Base-by-base conservation (phyloP, 2,888 invertebrate genomes). In the Ornithoptera alexandrae region DNA sequence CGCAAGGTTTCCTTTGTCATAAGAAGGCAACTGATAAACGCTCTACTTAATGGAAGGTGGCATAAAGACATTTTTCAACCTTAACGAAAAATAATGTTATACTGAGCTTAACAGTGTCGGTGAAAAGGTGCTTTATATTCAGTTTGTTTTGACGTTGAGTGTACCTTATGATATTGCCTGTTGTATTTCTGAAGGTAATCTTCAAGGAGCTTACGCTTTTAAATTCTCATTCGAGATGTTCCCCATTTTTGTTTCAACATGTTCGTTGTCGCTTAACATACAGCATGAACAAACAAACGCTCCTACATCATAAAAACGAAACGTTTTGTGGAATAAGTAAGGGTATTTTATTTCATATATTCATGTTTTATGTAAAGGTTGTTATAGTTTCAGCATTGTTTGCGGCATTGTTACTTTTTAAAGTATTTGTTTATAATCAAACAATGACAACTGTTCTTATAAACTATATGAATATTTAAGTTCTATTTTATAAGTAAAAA, bases 101-200 rank as follows among this genome's bases (percentile, higher is more conserved):
- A 67, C 67, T 62, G 67, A 67, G 70, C 70, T 71, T 71, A 71
- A 68, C 65, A 65, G 57, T 67, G 65, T 71, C 65, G 70, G 70
- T 71, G 70, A 67, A 71, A 71, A 71, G 65, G 70, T 71, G 64
- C 62, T 71, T 67, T 71, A 71, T 68, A 71, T 71, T 71, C 70
- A 62, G 67, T 68, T 68, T 71, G 67, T 71, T 71, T 67, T 71
- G 70, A 71, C 70, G 58, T 71, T 71, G 70, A 71, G 70, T 71
- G 64, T 71, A 65, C 62, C 67, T 67, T 71, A 68, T 65, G 67
- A 65, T 67, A 71, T 71, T 67, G 65, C 67, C 61, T 71, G 67
- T 71, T 71, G 67, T 71, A 63, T 70, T 67, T 53, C 65, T 71
- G 67, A 65, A 67, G 60, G 70, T 67, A 58, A 67, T 71, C 67